phyloP scores from a whole-genome alignment of 2,888 invertebrate genomes.

The Lochmaea capreae region DNA sequence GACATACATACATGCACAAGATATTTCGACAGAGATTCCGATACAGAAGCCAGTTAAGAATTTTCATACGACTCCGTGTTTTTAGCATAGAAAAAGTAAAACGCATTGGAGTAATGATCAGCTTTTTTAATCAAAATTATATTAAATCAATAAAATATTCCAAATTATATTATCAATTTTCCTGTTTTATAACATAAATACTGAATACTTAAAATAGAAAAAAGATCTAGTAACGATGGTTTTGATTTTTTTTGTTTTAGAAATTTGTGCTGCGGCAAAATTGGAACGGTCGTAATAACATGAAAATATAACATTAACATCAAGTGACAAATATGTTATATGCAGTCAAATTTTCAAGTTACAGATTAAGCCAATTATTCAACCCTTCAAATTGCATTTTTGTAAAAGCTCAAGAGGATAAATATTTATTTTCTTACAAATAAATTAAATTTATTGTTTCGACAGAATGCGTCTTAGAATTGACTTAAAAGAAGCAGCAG shows the following conservation, averaged over 20 bases:
- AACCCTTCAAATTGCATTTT: constrained; percentile 12
- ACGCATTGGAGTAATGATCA: constrained; percentile 32
- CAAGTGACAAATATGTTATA: constrained; percentile 13
- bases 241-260: neutral
- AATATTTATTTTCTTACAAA: constrained; percentile 42
- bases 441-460: constrained; percentile 32
- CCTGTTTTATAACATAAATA: neutral
- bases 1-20: too few relatives aligned
- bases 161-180: neutral
- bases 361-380: neutral
- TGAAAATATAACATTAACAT: constrained; percentile 35
- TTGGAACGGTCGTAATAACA: constrained; percentile 16
- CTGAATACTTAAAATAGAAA: neutral
- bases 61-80: too few relatives aligned
- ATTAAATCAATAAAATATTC: constrained; percentile 38
- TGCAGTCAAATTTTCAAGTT: constrained; percentile 16
- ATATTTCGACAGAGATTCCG: too few relatives aligned
- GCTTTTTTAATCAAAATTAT: constrained; percentile 48
- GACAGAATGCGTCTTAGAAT: constrained; percentile 13
- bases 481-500: constrained; percentile 21
- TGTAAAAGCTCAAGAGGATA: constrained; percentile 40
- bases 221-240: constrained; percentile 9
- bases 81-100: constrained; percentile 26
- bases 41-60: too few relatives aligned
- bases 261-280: constrained; percentile 32